Percentiles rank a stretch among this genome's conserved stretches.
Evolutionary conservation across 2,113 vertebrate species (phyloP).

Genomic region (Scomber colias): DNA sequence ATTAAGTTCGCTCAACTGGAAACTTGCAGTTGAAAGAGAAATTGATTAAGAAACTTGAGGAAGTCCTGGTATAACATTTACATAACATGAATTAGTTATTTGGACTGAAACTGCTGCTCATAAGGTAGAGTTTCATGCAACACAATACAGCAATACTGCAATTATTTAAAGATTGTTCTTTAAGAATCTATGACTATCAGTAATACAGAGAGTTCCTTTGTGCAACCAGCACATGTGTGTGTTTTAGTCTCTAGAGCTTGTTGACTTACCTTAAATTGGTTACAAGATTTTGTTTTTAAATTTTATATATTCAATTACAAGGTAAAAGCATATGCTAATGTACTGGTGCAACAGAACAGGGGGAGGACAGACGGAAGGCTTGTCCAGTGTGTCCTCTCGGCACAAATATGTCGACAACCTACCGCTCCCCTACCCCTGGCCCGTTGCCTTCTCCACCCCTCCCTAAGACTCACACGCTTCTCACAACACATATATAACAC

Average conservation of each 20-base stretch:
- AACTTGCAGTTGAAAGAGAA: neutral
- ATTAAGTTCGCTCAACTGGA: neutral
- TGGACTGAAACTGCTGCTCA: conserved; percentile 1
- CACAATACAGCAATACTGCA: conserved; percentile 68
- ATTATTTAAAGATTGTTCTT: conserved; percentile 8
- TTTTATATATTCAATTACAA: conserved; percentile 41
- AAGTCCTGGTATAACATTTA: conserved; percentile 3
- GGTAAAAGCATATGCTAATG: conserved; percentile 27
- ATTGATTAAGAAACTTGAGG: neutral
- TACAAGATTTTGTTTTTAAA: conserved; percentile 42
- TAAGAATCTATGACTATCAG: conserved; percentile 22
- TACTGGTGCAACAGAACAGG: conserved; percentile 60
- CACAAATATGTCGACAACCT: conserved; percentile 41
- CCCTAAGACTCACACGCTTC: conserved; percentile 62
- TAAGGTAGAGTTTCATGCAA: conserved; percentile 64
- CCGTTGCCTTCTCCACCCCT: conserved; percentile 45
- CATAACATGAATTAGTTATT: neutral
- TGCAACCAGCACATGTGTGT: conserved; percentile 79
- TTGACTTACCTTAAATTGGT: conserved; percentile 81
- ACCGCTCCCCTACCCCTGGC: conserved; percentile 51
- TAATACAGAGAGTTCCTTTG: conserved; percentile 69
- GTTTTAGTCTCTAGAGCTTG: conserved; percentile 51
- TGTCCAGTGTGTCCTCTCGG: conserved; percentile 29
- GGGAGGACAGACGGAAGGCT: conserved; percentile 55
- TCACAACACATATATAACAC: conserved; percentile 74